These are phyloP conservation scores for Variabilichromis moorii DNA, from an alignment of 2,113 vertebrate species.

Conservation along the genomic window DNA sequence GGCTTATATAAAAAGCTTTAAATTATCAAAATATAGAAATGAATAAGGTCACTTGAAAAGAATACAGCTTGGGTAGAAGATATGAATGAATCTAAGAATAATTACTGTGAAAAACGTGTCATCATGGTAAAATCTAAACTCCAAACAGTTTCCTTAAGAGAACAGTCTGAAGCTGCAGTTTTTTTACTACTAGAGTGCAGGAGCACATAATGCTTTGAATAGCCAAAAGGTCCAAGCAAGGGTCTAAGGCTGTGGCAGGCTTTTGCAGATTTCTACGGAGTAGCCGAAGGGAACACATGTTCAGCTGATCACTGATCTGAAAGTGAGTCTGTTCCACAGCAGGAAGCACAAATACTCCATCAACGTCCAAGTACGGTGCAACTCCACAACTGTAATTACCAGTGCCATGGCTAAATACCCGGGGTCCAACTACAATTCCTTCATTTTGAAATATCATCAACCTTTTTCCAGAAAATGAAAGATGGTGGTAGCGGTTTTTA, in stretches of 20 bases:
- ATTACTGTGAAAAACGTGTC: background rate
- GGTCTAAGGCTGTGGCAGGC: background rate
- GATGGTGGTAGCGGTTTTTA: background rate
- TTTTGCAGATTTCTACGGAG: background rate
- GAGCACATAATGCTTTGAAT: background rate
- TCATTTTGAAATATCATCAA: background rate
- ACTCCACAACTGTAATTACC: background rate
- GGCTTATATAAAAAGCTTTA: background rate
- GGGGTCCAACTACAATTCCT: background rate
- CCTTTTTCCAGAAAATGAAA: background rate
- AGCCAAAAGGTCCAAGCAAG: background rate
- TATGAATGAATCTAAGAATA: background rate
- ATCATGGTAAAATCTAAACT: background rate
- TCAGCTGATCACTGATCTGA: background rate
- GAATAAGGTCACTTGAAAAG: background rate
- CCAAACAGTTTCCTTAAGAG: background rate
- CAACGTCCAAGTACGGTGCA: background rate
- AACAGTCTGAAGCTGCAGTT: background rate
- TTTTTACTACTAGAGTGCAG: background rate
- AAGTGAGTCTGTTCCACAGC: background rate
- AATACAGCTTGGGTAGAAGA: background rate
- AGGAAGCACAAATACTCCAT: background rate
- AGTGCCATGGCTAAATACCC: background rate
- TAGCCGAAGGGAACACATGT: background rate
- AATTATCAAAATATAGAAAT: background rate